Evolutionary conservation across 2,113 vertebrate genomes (phyloP).

Genomic region (Eleginops maclovinus): DNA sequence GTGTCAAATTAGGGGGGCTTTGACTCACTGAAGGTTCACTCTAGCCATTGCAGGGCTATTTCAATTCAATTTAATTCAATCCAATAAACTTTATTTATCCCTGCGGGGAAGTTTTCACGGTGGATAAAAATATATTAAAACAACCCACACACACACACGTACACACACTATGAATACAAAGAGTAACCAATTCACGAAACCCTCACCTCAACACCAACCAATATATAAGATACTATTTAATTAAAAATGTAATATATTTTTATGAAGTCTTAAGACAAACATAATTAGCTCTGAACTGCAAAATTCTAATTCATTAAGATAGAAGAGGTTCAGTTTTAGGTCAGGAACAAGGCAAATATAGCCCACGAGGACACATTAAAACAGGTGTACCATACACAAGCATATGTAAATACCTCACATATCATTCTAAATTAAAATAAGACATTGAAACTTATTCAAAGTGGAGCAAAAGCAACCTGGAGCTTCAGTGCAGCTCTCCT

Average conservation of each 20-base stretch:
- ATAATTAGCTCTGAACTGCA: background rate
- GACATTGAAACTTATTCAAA: background rate
- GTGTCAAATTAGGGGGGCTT: conserved; percentile 58
- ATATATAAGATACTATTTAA: background rate
- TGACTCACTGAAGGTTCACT: conserved; percentile 62
- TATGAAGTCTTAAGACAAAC: background rate
- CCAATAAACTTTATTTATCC: conserved; percentile 74
- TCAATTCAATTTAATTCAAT: conserved; percentile 72
- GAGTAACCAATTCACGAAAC: conserved; percentile 11
- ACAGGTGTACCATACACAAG: background rate
- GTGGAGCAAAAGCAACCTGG: conserved; percentile 20
- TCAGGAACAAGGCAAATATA: background rate
- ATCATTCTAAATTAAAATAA: conserved; percentile 1
- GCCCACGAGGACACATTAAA: conserved; percentile 15
- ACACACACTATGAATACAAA: conserved; percentile 37
- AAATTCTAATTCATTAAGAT: background rate
- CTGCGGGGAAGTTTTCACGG: conserved; percentile 62
- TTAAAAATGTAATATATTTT: conserved; percentile 1
- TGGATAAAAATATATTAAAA: conserved; percentile 69
- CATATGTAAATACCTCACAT: conserved; percentile 6
- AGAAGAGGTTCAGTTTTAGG: background rate
- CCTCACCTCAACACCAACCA: background rate
- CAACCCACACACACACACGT: conserved; percentile 21
- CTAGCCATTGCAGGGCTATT: conserved; percentile 61
- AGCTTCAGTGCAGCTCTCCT: conserved; percentile 26